Conservation (phyloP, 2,113 vertebrate species). For the Antigone vipio region DNA sequence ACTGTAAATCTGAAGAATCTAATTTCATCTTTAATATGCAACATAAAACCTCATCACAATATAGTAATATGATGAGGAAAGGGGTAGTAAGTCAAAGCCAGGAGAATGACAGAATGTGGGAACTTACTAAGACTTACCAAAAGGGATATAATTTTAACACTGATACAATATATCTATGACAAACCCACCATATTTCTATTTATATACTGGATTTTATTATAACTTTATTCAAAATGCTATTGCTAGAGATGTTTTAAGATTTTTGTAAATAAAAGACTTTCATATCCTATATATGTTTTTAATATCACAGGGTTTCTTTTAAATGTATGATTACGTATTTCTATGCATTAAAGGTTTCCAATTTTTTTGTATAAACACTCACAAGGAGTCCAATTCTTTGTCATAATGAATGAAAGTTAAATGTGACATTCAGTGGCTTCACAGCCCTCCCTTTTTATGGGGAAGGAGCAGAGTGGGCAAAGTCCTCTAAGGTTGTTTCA, state of each 20-base stretch:
- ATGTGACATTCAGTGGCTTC: background rate
- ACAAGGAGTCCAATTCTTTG: background rate
- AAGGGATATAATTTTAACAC: background rate
- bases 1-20: background rate
- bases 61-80: background rate
- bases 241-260: background rate
- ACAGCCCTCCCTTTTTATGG: background rate
- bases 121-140: background rate
- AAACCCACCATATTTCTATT: background rate
- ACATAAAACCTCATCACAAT: background rate
- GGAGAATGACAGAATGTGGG: background rate
- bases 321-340: background rate
- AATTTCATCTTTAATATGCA: background rate
- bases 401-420: background rate
- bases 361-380: background rate
- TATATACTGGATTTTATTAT: background rate
- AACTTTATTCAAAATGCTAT: background rate
- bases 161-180: background rate
- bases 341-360: background rate
- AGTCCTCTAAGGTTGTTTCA: slow-evolving; percentile 46
- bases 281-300: background rate
- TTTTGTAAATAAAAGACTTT: background rate
- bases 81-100: background rate
- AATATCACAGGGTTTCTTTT: background rate
- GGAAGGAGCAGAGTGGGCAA: background rate